Percentiles rank a stretch among this genome's conserved stretches.
These are phyloP conservation scores for Menidia beryllina DNA, from an alignment of 2,113 vertebrate species.

Conservation along the genomic window DNA sequence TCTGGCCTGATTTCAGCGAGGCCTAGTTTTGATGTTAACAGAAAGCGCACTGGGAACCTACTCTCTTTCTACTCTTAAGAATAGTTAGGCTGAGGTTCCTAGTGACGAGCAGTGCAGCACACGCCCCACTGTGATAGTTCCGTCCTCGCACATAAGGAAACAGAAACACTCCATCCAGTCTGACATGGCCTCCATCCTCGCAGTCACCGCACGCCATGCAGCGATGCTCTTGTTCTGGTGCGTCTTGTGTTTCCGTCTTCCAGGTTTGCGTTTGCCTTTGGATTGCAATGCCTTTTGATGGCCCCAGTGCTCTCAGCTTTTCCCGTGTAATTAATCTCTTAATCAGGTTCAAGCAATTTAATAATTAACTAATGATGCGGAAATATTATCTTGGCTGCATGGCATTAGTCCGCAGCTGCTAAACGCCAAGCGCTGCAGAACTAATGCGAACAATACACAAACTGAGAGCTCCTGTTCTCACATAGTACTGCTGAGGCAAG, in stretches of 20 bases:
- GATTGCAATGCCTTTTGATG: slow-evolving; percentile 27
- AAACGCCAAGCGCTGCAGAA: slow-evolving; percentile 40
- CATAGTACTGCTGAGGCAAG: slow-evolving; percentile 22
- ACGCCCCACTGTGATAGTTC: neutral
- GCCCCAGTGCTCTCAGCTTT: slow-evolving; percentile 55
- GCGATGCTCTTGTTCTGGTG: slow-evolving; percentile 16
- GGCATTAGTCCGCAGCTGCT: slow-evolving; percentile 67
- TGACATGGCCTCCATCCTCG: slow-evolving; percentile 42
- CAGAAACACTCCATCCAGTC: slow-evolving; percentile 11
- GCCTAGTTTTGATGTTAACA: neutral
- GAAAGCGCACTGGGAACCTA: neutral
- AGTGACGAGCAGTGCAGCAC: neutral
- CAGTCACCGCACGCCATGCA: slow-evolving; percentile 44
- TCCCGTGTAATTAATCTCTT: slow-evolving; percentile 64
- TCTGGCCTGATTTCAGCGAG: neutral
- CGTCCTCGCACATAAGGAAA: neutral
- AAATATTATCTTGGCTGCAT: slow-evolving; percentile 65
- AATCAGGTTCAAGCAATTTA: slow-evolving; percentile 65
- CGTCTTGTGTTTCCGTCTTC: slow-evolving; percentile 13
- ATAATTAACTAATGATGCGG: slow-evolving; percentile 70
- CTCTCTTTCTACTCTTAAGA: neutral
- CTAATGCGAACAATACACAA: slow-evolving; percentile 55
- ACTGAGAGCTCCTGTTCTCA: slow-evolving; percentile 39
- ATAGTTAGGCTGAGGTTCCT: neutral
- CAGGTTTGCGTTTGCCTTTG: slow-evolving; percentile 20